Evolutionary conservation across 53 echinoderm and acorn worm genomes (phyloP), one percentile per base, ranked within the genome.

Genomic region (Paracentrotus lividus): DNA sequence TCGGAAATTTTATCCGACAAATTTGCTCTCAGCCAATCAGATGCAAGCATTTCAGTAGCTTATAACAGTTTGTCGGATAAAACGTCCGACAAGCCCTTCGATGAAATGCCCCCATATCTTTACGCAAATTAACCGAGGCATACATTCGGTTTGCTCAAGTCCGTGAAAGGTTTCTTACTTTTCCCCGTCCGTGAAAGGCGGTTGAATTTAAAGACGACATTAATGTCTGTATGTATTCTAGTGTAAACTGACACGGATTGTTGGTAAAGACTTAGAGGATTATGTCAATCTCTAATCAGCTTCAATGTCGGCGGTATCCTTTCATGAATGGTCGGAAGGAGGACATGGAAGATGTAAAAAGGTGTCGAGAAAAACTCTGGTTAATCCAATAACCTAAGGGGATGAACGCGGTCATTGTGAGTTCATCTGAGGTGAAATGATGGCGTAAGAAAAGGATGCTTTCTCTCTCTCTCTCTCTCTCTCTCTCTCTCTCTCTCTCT

Each of bases 311-410:
- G 81, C 81, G 47, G 81, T 9, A 47, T 26, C 81, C 81, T 81
- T 81, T 81, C 81, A 81, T 81, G 81, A 47, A 81, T 47, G 10
- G 81, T 45, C 81, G 81, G 81, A 81, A 81, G 81, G 38, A n/a
- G n/a, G 26, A 27, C 5, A 9, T 26, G 44, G 81, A 32, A 76
- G 76, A 76, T 5, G 76, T 29, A 42, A 42, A 40, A 42, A 36
- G 42, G 76, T 40, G 76, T 18, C 5, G 47, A 44, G 44, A 44
- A 43, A 47, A n/a, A 26, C 9, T 27, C 31, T 81, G 16, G 24
- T 81, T 45, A 44, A 45, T 81, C 81, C 81, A 81, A 81, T 81
- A 81, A 44, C 26, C 47, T 49, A 1, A 47, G 27, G 47, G 47
- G 81, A 44, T 36, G 38, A 42, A 1, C 24, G n/a, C 9, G 81